Evolutionary conservation across 2,888 invertebrate genomes (phyloP), one percentile per base, ranked within the genome.

Genomic region (Rhogogaster chlorosoma): DNA sequence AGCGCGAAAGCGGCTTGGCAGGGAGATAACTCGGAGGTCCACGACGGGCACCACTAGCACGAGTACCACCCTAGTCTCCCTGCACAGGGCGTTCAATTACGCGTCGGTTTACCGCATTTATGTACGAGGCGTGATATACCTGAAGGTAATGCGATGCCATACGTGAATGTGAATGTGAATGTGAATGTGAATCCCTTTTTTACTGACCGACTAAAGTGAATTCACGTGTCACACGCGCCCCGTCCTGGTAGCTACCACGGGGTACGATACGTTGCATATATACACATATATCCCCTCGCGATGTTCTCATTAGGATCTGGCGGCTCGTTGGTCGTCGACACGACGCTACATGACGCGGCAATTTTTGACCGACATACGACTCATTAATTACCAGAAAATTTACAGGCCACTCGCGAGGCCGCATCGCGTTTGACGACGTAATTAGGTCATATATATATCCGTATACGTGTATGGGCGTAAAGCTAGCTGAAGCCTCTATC

Each of bases 91-190:
- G 82, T 83, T 83, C 83, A 83, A 83, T 83, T 83, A 83, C 83
- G 83, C 12, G 67, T 64, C 83, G 83, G 83, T 83, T 83, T 83
- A 83, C 83, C 83, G 83, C 83, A 49, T 83, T 83, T 83, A 67
- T 70, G 83, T 57, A 32, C 26, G 29, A 29, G 38, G 77, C 49
- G 77, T 77, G 77, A 77, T 77, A 77, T 53, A 77, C 49, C 75
- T 75, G 77, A 29, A 49, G 53, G 49, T 77, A 77, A 77, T 77
- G 77, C 77, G 57, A 80, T n/a, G 32, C 36, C 57, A 36, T 38
- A 38, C 22, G 57, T 61, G 80, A 42, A 70, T 32, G 67, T 67
- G 80, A 42, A 70, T 32, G 67, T 67, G 67, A 38, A 71, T 36
- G 71, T 71, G 71, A 77, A 53, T 61, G 80, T 80, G 83, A 83